Evolutionary conservation across 1,140 invertebrate genomes (phyloP).

Genomic region (Cotesia chilonis): DNA sequence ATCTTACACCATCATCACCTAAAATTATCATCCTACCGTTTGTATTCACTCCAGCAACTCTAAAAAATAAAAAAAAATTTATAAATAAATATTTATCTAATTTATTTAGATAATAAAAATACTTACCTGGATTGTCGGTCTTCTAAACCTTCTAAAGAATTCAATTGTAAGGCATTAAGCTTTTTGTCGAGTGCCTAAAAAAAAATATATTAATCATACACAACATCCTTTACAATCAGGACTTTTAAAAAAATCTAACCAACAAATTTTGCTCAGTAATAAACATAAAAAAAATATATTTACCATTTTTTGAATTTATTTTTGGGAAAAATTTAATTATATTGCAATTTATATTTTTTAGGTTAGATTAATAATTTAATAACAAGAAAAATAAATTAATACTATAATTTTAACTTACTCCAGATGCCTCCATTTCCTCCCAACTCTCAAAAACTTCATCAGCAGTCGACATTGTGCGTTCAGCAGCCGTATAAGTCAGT

Average conservation of each 20-base stretch:
- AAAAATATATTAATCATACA: conserved; percentile 1
- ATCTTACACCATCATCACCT: conserved; percentile 59
- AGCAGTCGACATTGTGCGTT: conserved; percentile 61
- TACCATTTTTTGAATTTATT: background rate
- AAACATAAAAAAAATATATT: background rate
- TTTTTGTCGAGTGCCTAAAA: conserved; percentile 61
- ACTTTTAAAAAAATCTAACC: conserved; percentile 25
- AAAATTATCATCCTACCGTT: conserved; percentile 61
- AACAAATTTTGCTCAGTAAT: background rate
- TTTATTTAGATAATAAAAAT: background rate
- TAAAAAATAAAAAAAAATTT: conserved; percentile 39
- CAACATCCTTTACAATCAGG: background rate
- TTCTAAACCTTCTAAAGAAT: conserved; percentile 51
- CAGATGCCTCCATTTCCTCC: conserved; percentile 83
- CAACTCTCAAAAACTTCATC: conserved; percentile 79
- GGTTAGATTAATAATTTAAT: background rate
- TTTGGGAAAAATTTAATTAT: too few relatives aligned
- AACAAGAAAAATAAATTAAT: background rate
- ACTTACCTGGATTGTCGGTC: conserved; percentile 56
- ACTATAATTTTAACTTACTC: conserved; percentile 60
- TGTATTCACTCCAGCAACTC: conserved; percentile 48
- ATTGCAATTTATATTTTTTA: too few relatives aligned
- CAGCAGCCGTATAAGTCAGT: background rate
- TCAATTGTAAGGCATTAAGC: conserved; percentile 56
- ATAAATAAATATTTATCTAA: conserved; percentile 12